These are phyloP conservation scores for Drosophila trichaetosa DNA, from an alignment of 2,888 invertebrate species.

Conservation along the genomic window DNA sequence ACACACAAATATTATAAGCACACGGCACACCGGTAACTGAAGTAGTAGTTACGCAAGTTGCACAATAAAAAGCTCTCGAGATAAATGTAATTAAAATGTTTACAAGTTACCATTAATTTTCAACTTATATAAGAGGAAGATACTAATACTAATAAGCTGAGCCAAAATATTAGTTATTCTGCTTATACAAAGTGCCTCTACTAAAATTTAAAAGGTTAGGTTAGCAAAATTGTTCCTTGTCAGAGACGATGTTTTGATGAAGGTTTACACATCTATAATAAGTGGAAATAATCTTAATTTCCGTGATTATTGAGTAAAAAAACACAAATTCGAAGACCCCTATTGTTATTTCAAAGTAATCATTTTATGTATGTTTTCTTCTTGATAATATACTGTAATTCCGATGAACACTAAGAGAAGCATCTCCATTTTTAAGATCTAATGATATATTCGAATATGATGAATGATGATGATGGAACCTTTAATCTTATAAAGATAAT, in stretches of 20 bases:
- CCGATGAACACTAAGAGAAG: background rate
- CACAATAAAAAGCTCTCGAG: constrained; percentile 49
- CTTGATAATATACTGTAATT: background rate
- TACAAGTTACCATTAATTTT: constrained; percentile 17
- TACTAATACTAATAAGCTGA: background rate
- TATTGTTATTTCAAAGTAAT: background rate
- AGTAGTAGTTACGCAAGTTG: constrained; percentile 42
- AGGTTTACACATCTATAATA: background rate
- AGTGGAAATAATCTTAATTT: background rate
- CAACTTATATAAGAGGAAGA: background rate
- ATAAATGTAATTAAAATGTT: constrained; percentile 67
- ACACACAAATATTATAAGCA: constrained; percentile 43
- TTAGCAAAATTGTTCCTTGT: background rate
- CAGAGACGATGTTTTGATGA: background rate
- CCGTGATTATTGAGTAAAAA: background rate
- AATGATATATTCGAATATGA: background rate
- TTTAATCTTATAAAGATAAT: background rate
- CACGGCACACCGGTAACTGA: constrained; percentile 25
- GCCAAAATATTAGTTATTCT: background rate
- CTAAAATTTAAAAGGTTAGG: background rate
- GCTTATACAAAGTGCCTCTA: background rate
- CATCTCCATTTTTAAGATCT: background rate
- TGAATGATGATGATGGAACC: background rate
- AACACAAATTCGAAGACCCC: too few species aligned
- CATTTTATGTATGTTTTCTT: background rate